Evolutionary conservation across 2,797 vertebrate genomes (phyloP).

Genomic region (Sorex maritimensis): DNA sequence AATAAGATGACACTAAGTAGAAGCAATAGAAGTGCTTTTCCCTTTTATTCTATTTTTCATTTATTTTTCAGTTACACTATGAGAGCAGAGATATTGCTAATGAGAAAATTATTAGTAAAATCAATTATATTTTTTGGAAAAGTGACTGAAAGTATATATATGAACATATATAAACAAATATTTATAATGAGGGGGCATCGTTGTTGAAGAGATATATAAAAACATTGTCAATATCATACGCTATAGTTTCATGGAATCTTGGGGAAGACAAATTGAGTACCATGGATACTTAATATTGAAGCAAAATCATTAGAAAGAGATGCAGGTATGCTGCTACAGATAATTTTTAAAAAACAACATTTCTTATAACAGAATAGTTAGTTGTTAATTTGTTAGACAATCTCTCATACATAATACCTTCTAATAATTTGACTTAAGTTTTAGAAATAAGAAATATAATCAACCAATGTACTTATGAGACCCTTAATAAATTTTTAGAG

Average conservation of each 20-base stretch:
- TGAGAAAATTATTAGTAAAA: constrained; percentile 56
- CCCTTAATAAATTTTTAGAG: not conserved
- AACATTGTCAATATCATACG: constrained; percentile 48
- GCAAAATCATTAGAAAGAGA: constrained; percentile 61
- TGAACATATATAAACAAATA: not conserved
- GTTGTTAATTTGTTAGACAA: constrained; percentile 55
- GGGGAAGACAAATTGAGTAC: constrained; percentile 81
- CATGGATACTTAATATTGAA: constrained; percentile 76
- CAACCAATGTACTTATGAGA: not conserved
- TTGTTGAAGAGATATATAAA: constrained; percentile 74
- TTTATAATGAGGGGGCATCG: constrained; percentile 58
- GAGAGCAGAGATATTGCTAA: constrained; percentile 23
- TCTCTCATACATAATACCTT: not conserved
- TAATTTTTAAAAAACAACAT: constrained; percentile 47
- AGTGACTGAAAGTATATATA: constrained; percentile 39
- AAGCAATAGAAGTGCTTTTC: not conserved
- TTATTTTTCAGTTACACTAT: constrained; percentile 42
- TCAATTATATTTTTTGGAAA: constrained; percentile 59
- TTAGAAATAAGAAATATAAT: not conserved
- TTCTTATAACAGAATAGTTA: constrained; percentile 62
- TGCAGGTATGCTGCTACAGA: constrained; percentile 14
- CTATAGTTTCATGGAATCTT: constrained; percentile 53
- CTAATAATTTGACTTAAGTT: constrained; percentile 49
- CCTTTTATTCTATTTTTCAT: not conserved
- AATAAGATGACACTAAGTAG: not conserved